These are phyloP conservation scores for Picus viridis DNA, from an alignment of 2,797 vertebrate species.

Conservation along the genomic window DNA sequence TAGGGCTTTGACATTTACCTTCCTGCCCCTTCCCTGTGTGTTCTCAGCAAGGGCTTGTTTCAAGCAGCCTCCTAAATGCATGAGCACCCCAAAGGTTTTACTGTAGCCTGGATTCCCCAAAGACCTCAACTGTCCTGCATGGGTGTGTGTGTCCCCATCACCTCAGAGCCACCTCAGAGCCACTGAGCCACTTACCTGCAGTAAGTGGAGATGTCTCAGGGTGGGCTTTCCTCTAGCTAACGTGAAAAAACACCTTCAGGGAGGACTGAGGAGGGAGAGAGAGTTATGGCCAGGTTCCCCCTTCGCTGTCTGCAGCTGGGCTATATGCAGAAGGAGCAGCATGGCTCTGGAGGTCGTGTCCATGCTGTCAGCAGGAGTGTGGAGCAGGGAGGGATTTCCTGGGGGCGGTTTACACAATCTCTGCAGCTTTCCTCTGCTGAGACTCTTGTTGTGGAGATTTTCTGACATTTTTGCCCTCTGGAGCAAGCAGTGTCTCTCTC, in stretches of 20 bases:
- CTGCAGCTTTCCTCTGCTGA: background rate
- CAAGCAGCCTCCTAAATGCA: background rate
- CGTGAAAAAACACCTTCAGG: background rate
- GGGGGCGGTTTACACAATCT: background rate
- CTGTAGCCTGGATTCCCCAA: background rate
- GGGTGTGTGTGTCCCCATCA: accelerated
- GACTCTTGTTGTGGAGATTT: background rate
- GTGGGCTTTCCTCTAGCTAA: background rate
- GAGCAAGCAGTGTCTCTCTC: background rate
- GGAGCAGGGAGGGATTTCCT: background rate
- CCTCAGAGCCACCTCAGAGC: background rate
- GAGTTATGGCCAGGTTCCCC: background rate
- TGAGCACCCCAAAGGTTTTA: background rate
- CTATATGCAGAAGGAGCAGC: accelerated
- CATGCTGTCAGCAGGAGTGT: background rate
- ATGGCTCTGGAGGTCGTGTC: accelerated
- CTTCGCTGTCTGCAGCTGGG: background rate
- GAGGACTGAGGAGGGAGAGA: background rate
- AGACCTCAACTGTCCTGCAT: background rate
- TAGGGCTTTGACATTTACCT: background rate
- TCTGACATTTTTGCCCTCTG: background rate
- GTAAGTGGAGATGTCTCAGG: background rate
- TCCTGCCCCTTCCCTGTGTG: background rate
- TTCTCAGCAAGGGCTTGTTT: background rate
- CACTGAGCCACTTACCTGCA: too few relatives aligned